Evolutionary conservation across 2,888 invertebrate species (phyloP).

Genomic region (Agrotis segetum): DNA sequence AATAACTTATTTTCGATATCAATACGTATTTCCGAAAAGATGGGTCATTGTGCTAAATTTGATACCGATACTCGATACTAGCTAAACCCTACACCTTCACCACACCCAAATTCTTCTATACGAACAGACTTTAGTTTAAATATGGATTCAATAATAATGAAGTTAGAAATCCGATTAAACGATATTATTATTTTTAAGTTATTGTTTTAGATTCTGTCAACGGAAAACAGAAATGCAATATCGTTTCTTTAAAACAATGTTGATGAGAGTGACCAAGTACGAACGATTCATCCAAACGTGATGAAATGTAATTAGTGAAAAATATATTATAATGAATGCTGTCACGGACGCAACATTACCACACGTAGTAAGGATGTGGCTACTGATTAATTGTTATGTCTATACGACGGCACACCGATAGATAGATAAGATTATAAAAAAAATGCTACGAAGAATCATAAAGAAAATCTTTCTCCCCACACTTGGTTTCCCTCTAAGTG

Average conservation of each 20-base stretch:
- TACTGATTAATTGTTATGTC: slow-evolving; percentile 28
- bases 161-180: slow-evolving; percentile 31
- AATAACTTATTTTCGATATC: slow-evolving; percentile 30
- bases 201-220: slow-evolving; percentile 27
- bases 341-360: slow-evolving; percentile 54
- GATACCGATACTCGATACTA: not conserved
- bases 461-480: slow-evolving; percentile 2
- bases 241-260: slow-evolving; percentile 33
- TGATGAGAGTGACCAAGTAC: slow-evolving; percentile 35
- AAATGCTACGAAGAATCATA: slow-evolving; percentile 4
- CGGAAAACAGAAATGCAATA: slow-evolving; percentile 37
- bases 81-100: not conserved
- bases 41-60: slow-evolving; percentile 12
- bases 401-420: slow-evolving; percentile 11
- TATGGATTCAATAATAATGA: not conserved
- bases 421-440: not conserved
- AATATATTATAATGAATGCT: slow-evolving; percentile 23
- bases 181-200: slow-evolving; percentile 17
- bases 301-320: slow-evolving; percentile 56
- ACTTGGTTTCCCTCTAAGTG: not conserved
- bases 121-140: not conserved
- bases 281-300: slow-evolving; percentile 44
- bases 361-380: slow-evolving; percentile 56
- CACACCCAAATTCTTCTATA: slow-evolving; percentile 3
- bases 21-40: slow-evolving; percentile 22